Base-by-base conservation (phyloP, 1,140 invertebrate genomes). In the Araneus ventricosus region DNA sequence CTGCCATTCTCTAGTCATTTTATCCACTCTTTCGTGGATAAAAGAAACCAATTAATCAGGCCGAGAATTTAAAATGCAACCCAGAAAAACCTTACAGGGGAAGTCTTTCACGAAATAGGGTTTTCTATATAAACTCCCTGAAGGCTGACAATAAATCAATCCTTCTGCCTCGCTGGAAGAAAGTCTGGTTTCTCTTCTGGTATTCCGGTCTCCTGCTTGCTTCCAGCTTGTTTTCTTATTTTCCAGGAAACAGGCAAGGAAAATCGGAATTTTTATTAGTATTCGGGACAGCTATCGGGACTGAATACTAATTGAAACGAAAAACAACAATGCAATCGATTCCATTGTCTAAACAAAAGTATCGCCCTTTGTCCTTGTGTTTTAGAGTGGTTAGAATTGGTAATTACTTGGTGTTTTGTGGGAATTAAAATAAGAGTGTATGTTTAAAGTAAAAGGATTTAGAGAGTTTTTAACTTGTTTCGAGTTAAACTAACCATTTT, bases 251-350 rank as follows among this genome's bases (percentile, higher is more conserved):
- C 30, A 75, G 34, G 70, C 70, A 4, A 34, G 70, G 70, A 34
- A 75, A 75, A 75, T 75, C 34, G 30, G 70, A 37, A 75, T 75
- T 75, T 75, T 75, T 75, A 75, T 75, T 75, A 75, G 70, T 20
- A 37, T 37, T 67, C 30, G 70, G 70, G 1, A 37, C 34, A 2
- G 30, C 30, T 34, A 37, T 75, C 30, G 70, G 30, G 17, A 20
- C 30, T 75, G 70, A 75, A 75, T 75, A 75, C 70, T 75, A 75
- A 75, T 75, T 75, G 70, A 37, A 63, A 75, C 30, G 30, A 75
- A 75, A 75, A 75, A 75, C 27, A 75, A 52, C n/a, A 67, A 75
- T 7, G 70, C 70, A 3, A 20, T 20, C 30, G 30, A 34, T 75
- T 75, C 10, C n/a, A 10, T 30, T 34, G 17, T 20, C 34, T 75